Conservation (phyloP, 2,888 invertebrate genomes). For the Phyllotreta cruciferae region DNA sequence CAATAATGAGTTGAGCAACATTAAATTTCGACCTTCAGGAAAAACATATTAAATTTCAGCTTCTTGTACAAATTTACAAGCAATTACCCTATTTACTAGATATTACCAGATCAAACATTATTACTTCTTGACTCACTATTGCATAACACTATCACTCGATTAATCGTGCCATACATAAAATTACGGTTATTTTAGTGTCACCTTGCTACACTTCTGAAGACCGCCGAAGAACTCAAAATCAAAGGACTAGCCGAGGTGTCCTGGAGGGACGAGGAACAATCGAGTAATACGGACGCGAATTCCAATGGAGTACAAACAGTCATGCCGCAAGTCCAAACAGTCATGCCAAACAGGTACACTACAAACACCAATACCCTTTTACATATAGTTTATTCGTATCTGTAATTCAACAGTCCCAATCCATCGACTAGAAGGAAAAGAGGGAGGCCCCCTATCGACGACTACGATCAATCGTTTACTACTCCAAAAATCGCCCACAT, state of each 20-base stretch:
- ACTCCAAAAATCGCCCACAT: constrained; percentile 64
- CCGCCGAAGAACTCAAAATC: constrained; percentile 89
- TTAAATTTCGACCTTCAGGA: too few species aligned
- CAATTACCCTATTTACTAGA: too few species aligned
- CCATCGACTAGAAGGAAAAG: constrained; percentile 64
- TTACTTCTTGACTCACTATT: too few species aligned
- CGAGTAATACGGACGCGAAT: constrained; percentile 50
- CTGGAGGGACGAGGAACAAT: constrained; percentile 72
- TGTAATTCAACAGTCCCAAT: constrained; percentile 47
- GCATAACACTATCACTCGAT: too few species aligned
- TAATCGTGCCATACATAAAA: not conserved
- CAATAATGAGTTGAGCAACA: too few species aligned
- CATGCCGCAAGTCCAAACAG: constrained; percentile 58
- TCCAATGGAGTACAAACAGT: constrained; percentile 54
- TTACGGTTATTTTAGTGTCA: constrained; percentile 72
- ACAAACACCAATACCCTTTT: not conserved
- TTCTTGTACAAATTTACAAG: too few species aligned
- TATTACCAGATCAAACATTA: too few species aligned
- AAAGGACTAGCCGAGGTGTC: constrained; percentile 91
- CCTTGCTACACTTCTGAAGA: constrained; percentile 85
- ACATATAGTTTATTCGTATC: not conserved
- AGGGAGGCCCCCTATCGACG: constrained; percentile 71
- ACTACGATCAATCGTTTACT: constrained; percentile 64
- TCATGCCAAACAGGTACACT: constrained; percentile 52
- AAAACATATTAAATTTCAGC: too few species aligned